A percentile compares a stretch with the other conserved stretches of the same genome.
Evolutionary conservation across 2,113 vertebrate species (phyloP).

Genomic region (Edolisoma coerulescens): DNA sequence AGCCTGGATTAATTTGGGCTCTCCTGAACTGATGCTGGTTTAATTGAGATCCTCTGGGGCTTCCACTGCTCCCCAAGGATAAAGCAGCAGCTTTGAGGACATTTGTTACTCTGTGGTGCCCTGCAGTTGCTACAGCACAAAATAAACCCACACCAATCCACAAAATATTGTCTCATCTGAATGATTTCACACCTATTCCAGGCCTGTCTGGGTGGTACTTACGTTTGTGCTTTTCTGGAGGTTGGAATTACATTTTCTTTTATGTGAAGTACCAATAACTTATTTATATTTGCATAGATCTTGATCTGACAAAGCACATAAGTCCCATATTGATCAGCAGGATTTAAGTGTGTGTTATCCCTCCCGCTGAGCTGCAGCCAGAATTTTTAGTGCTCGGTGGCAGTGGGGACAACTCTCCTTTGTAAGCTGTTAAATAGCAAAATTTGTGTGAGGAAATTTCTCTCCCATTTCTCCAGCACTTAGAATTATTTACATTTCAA

Average conservation of each 20-base stretch:
- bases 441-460: neutral
- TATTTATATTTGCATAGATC: neutral
- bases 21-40: neutral
- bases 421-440: neutral
- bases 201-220: neutral
- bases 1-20: neutral
- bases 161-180: neutral
- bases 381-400: neutral
- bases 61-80: neutral
- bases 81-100: neutral
- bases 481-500: slow-evolving; percentile 13
- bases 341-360: neutral
- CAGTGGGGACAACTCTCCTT: neutral
- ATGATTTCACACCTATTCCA: neutral
- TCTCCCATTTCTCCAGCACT: neutral
- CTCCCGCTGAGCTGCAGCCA: neutral
- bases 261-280: neutral
- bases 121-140: neutral
- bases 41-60: neutral
- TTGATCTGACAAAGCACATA: neutral
- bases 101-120: neutral
- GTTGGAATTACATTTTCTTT: neutral
- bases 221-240: neutral
- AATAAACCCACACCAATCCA: neutral
- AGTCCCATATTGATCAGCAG: neutral